Evolutionary conservation across 92 coral and sea anemone species (phyloP), one percentile per base, ranked within the genome.

Genomic region (Plumapathes pennacea): DNA sequence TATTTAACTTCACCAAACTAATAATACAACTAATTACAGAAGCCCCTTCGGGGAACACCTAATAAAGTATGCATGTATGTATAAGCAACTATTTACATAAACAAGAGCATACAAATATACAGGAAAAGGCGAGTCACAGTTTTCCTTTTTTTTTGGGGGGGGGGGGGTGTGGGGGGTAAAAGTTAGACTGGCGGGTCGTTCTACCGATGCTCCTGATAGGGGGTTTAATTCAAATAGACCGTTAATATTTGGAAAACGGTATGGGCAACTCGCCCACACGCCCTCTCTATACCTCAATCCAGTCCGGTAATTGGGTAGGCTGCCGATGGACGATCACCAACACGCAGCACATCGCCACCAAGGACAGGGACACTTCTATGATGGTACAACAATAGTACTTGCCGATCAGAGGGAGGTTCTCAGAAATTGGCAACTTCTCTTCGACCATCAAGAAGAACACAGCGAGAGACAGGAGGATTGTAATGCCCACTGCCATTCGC

Each of bases 391-490:
- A 88, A 77, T 92, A 92, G 72, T 92, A 92, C 64, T 88, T 92
- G 19, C 91, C 96, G 47, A 92, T 80, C 42, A 88, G 76, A 0
- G 98, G 98, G 20, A 88, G 71, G 28, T 88, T 77, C 43, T 69
- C 66, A 4, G 98, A 84, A 25, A 77, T 84, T 5, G 98, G 94
- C 62, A 92, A 65, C 22, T 80, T 83, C 12, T 77, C 76, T 51
- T 92, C 96, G 19, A 92, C 86, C 98, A 92, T 92, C 10, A 92
- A 83, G 57, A 92, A 92, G 61, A 88, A 92, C 5, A 92, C 98
- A 0, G 95, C 98, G 21, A 92, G 78, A 0, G 98, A 74, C 7
- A 92, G 78, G 40, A 92, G 86, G 32, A 88, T 84, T 15, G 98
- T 92, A 1, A 92, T 96, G 5, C 89, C 98, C 5, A 92, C 89